Evolutionary conservation across 2,888 invertebrate genomes (phyloP).

Genomic region (Chymomyza caudatula): DNA sequence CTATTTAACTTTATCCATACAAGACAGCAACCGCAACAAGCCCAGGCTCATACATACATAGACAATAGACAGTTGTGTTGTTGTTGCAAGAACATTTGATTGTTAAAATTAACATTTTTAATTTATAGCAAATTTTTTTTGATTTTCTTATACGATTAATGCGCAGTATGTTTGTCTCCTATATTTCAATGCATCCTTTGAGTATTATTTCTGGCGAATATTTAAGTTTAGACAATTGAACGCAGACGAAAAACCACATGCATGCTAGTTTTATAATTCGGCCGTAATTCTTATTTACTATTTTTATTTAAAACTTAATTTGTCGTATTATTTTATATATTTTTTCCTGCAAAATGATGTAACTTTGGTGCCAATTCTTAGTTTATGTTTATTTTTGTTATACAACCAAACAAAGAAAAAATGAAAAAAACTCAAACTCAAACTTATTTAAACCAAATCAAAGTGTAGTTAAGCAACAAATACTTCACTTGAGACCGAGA

Average conservation of each 20-base stretch:
- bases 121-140: constrained; percentile 36
- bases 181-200: constrained; percentile 52
- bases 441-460: constrained; percentile 11
- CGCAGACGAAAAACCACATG: constrained; percentile 8
- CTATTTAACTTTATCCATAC: background rate
- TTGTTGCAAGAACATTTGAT: constrained; percentile 42
- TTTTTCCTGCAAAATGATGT: background rate
- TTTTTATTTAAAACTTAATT: constrained; percentile 30
- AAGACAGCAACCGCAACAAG: constrained; percentile 22
- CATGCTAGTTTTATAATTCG: constrained; percentile 43
- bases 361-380: constrained; percentile 13
- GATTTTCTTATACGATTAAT: constrained; percentile 34
- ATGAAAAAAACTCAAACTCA: constrained; percentile 7
- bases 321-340: constrained; percentile 43
- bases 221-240: constrained; percentile 65
- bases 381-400: constrained; percentile 18
- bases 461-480: background rate
- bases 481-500: background rate
- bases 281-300: constrained; percentile 40
- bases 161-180: constrained; percentile 39
- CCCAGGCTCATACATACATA: constrained; percentile 24
- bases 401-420: constrained; percentile 9
- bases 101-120: constrained; percentile 24
- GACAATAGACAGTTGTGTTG: constrained; percentile 46
- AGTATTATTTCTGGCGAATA: constrained; percentile 76